phyloP scores from a whole-genome alignment of 2,888 invertebrate genomes.

The Penaeus monodon region DNA sequence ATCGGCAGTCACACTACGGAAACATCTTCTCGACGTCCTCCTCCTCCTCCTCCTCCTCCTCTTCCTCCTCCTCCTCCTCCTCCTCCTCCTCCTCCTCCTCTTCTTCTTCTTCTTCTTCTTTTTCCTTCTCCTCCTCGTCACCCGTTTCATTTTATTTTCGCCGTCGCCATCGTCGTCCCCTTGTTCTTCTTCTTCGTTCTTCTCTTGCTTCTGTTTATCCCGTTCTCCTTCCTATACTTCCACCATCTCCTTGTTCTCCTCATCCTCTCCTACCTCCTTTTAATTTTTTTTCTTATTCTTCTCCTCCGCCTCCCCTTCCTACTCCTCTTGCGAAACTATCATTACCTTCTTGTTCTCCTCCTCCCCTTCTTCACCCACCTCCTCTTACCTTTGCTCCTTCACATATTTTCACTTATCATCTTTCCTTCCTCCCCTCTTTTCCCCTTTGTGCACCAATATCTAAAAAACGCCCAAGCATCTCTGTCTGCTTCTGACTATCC shows the following conservation, averaged over 20 bases:
- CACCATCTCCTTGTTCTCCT: not conserved
- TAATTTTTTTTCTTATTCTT: not conserved
- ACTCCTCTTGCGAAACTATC: not conserved
- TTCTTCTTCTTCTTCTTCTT: too few relatives aligned
- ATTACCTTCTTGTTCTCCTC: not conserved
- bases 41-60: too few relatives aligned
- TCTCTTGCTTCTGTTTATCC: not conserved
- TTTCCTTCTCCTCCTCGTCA: not conserved
- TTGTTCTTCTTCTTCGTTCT: not conserved
- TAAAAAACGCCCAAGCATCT: too few relatives aligned
- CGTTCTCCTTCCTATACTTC: not conserved
- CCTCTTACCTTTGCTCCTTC: not conserved
- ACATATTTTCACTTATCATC: too few relatives aligned
- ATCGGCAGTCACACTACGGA: too few relatives aligned
- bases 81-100: not conserved
- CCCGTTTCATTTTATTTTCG: not conserved
- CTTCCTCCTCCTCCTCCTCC: not conserved
- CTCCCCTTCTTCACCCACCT: not conserved
- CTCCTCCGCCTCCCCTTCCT: not conserved
- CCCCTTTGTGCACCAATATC: too few relatives aligned
- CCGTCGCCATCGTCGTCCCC: not conserved
- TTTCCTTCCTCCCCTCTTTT: too few relatives aligned
- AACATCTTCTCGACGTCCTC: too few relatives aligned
- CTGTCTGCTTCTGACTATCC: too few relatives aligned
- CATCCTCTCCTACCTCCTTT: too few relatives aligned